Evolutionary conservation across 35 echinoderm and acorn worm species (phyloP).

Genomic region (Anneissia japonica): DNA sequence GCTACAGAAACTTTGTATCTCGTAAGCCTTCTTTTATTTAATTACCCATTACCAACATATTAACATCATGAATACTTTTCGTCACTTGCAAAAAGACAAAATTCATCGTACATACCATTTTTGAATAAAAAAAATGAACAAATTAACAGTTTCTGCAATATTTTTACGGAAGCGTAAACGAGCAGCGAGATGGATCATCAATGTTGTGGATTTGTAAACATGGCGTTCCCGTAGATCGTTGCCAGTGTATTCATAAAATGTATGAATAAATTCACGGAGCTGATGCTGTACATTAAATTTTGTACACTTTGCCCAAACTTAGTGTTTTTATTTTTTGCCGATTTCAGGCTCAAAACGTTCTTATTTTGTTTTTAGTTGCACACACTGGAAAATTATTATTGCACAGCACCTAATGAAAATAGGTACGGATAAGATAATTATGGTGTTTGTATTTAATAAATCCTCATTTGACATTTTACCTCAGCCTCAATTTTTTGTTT

Average conservation of each 20-base stretch:
- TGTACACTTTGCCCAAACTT: too few species aligned
- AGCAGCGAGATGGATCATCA: neutral
- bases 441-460: too few species aligned
- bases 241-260: neutral
- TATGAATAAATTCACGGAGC: too few species aligned
- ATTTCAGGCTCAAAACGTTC: too few species aligned
- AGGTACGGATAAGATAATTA: too few species aligned
- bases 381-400: too few species aligned
- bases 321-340: too few species aligned
- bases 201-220: conserved; percentile 1
- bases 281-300: too few species aligned
- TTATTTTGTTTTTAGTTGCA: too few species aligned
- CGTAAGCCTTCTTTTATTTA: neutral
- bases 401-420: too few species aligned
- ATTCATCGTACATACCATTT: neutral
- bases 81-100: neutral
- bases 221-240: neutral
- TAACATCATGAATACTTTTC: neutral
- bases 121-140: neutral
- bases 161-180: neutral
- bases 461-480: too few species aligned
- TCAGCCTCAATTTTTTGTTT: too few species aligned
- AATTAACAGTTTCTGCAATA: neutral
- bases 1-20: neutral
- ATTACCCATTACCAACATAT: neutral